Evolutionary conservation across 2,797 vertebrate genomes (phyloP).

Genomic region (Borostomias antarcticus): DNA sequence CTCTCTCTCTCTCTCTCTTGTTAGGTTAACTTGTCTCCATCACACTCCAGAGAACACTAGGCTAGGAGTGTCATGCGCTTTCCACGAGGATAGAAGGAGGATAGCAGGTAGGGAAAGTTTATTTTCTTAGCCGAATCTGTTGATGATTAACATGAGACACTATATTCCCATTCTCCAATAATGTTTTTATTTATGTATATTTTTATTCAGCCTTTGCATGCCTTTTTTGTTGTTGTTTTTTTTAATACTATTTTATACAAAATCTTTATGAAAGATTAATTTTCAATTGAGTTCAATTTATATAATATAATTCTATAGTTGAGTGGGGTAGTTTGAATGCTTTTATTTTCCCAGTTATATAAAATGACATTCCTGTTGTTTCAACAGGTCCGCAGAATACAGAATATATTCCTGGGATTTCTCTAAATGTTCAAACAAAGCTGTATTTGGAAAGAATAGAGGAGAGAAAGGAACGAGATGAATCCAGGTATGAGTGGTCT

Average conservation of each 20-base stretch:
- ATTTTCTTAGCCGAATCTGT: neutral
- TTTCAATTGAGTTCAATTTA: too few relatives aligned
- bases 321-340: too few relatives aligned
- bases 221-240: too few relatives aligned
- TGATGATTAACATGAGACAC: neutral
- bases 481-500: constrained; percentile 7
- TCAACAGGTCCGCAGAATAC: neutral
- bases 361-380: neutral
- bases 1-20: too few relatives aligned
- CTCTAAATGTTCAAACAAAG: neutral
- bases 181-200: too few relatives aligned
- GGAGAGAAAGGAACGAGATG: neutral
- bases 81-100: neutral
- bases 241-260: too few relatives aligned
- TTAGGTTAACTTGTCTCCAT: too few relatives aligned
- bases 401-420: neutral
- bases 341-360: too few relatives aligned
- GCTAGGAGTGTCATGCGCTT: neutral
- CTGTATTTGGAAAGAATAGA: constrained; percentile 11
- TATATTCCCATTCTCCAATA: too few relatives aligned
- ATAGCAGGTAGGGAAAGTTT: neutral
- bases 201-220: too few relatives aligned
- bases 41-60: neutral
- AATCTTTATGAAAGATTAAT: too few relatives aligned
- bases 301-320: too few relatives aligned